Evolutionary conservation across 2,888 invertebrate species (phyloP), one percentile per base, ranked within the genome.

Genomic region (Plebejus melissa): DNA sequence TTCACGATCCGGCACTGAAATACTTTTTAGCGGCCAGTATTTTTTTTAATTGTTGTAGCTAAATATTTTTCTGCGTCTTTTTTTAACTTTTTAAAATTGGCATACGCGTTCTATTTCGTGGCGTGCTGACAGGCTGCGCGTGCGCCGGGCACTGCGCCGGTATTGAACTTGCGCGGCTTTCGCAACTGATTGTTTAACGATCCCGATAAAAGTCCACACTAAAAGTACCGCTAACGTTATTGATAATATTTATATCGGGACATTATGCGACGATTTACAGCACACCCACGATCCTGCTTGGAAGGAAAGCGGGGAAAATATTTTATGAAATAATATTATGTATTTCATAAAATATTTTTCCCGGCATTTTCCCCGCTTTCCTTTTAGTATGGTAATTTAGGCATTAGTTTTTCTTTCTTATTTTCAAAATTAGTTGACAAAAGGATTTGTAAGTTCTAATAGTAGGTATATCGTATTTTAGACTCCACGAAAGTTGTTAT

Each of bases 91-190:
- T 16, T 65, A 71, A 54, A 72, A 72, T 72, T 72, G 32, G 46
- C 72, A 72, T 50, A 72, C 72, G 54, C 54, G 69, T 78, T 80
- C 74, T 83, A 82, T 82, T 77, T 80, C 77, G 77, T 78, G 83
- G 87, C 90, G 93, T 92, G 91, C 86, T 88, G 78, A 85, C 89
- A 81, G 84, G 83, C 81, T 86, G 90, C 90, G 88, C 86, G 90
- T 89, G 87, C 84, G 87, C 80, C 84, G 83, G 81, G 82, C 85
- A 92, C 92, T 92, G 91, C 84, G 83, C 72, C 82, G 87, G 84
- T 88, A 87, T 88, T 91, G 92, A 93, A 92, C 92, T 91, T 91
- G 86, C 86, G 87, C 88, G 87, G 84, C 87, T 87, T 89, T 88
- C 87, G 84, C 85, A 86, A 84, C 84, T 83, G 79, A 81, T 81